Evolutionary conservation across 2,113 vertebrate species (phyloP).

Genomic region (Camelus dromedarius): DNA sequence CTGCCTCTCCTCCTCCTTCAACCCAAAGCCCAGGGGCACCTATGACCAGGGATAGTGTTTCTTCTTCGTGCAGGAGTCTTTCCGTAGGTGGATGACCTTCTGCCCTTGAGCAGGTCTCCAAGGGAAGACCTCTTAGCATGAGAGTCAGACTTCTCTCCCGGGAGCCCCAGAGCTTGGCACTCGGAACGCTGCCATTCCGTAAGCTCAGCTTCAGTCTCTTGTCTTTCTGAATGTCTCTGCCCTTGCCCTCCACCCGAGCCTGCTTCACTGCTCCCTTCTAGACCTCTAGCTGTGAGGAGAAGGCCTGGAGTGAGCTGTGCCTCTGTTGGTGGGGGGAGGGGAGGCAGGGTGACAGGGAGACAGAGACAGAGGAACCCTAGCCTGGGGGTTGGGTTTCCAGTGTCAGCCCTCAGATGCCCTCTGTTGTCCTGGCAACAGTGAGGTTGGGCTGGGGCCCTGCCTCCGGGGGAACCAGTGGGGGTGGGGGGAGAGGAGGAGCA

Average conservation of each 20-base stretch:
- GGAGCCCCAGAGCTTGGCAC: background rate
- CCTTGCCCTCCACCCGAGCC: background rate
- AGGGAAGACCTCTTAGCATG: background rate
- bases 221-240: background rate
- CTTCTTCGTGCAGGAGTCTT: background rate
- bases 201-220: background rate
- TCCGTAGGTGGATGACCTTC: background rate
- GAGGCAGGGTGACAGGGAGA: background rate
- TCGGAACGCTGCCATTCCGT: fast-evolving
- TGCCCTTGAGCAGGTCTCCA: background rate
- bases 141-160: background rate
- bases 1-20: background rate
- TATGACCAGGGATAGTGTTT: no score
- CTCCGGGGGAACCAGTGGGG: background rate
- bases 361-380: background rate
- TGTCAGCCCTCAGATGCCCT: background rate
- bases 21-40: background rate
- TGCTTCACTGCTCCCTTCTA: background rate
- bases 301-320: background rate
- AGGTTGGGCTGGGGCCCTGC: background rate
- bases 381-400: background rate
- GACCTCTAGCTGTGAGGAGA: background rate
- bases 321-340: background rate
- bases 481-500: background rate
- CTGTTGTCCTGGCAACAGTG: background rate